Conservation (phyloP, 2,113 vertebrate genomes). For the Motacilla alba region DNA sequence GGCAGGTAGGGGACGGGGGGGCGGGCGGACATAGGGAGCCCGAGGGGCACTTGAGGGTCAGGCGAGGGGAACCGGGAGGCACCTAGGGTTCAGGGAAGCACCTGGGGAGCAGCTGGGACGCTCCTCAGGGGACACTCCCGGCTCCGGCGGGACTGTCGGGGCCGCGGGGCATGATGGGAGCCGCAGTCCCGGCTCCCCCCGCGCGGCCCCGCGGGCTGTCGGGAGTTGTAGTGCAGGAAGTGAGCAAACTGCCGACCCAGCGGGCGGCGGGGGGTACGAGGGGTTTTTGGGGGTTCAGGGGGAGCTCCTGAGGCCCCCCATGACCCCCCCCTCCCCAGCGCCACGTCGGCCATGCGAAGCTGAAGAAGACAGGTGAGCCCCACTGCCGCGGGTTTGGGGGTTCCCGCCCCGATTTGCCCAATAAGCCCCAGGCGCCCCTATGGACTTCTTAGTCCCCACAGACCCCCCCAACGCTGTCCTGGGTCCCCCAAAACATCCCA, state of each 20-base stretch:
- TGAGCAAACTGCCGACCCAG: background rate
- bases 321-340: background rate
- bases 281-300: background rate
- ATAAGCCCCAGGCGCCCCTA: background rate
- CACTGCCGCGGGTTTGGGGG: too few relatives aligned
- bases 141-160: rapidly evolving
- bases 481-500: background rate
- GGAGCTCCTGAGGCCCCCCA: too few relatives aligned
- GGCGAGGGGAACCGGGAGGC: background rate
- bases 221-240: background rate
- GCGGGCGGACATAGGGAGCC: too few relatives aligned
- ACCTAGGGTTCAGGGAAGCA: background rate
- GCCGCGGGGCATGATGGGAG: background rate
- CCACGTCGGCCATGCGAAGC: too few relatives aligned
- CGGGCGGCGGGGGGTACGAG: background rate
- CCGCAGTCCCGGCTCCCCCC: rapidly evolving
- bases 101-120: background rate
- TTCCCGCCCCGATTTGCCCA: background rate
- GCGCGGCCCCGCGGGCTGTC: background rate
- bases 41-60: too few relatives aligned
- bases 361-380: background rate
- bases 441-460: too few relatives aligned
- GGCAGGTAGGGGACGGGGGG: too few relatives aligned
- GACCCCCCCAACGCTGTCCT: too few relatives aligned
- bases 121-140: rapidly evolving